phyloP scores from a whole-genome alignment of 2,113 vertebrate genomes.

The Dascyllus trimaculatus region DNA sequence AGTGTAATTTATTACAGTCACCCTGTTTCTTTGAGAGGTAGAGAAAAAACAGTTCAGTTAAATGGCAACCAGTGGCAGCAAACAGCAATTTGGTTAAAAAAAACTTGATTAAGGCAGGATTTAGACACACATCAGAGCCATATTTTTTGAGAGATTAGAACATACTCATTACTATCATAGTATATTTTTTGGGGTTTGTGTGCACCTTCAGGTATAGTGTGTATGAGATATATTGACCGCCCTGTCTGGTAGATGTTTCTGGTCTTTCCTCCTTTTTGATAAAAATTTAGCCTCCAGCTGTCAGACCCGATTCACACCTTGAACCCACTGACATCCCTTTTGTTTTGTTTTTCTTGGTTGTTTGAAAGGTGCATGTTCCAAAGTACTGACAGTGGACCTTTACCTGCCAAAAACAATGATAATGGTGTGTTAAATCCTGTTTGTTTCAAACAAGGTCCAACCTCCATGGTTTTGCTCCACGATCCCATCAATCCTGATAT shows the following conservation, averaged over 20 bases:
- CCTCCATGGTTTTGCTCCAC: no score
- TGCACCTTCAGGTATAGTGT: no score
- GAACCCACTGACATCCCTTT: not conserved
- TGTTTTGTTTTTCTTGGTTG: not conserved
- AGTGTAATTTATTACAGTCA: constrained; percentile 12
- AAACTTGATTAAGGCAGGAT: not conserved
- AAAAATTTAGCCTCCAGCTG: not conserved
- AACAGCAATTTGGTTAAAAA: not conserved
- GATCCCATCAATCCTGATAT: no score
- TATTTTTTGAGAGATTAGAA: not conserved
- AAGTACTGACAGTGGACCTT: not conserved
- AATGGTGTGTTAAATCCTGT: no score
- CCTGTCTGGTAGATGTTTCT: not conserved
- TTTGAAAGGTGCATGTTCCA: not conserved
- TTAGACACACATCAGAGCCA: not conserved
- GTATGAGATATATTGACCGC: no score
- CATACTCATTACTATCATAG: not conserved
- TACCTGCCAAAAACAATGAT: not conserved
- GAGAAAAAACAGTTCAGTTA: not conserved
- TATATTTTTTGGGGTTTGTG: no score
- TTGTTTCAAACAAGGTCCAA: no score
- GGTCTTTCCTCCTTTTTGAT: not conserved
- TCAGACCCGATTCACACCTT: not conserved
- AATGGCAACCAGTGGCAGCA: not conserved
- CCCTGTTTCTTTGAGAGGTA: not conserved